phyloP scores from a whole-genome alignment of 1,140 invertebrate genomes.

The Platorchestia sp. region DNA sequence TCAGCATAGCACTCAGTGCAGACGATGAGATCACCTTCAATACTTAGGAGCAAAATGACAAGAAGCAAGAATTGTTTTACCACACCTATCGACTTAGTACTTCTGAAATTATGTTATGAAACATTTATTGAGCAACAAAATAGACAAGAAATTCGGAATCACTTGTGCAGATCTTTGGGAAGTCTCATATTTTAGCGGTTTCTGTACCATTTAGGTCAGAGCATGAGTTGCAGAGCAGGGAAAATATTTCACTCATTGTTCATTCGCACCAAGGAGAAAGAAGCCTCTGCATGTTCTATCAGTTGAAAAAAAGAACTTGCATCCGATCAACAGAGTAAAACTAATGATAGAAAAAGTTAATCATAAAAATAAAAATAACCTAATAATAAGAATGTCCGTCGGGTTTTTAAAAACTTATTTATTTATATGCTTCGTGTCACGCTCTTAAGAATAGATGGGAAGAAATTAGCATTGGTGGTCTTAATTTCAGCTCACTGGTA shows the following conservation, averaged over 20 bases:
- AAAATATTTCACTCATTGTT: background rate
- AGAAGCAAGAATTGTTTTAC: background rate
- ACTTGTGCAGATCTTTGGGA: background rate
- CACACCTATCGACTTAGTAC: background rate
- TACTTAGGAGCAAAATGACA: background rate
- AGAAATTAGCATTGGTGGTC: too few relatives aligned
- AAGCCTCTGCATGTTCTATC: background rate
- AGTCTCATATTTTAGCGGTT: background rate
- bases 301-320: background rate
- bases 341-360: background rate
- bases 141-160: background rate
- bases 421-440: too few relatives aligned
- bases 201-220: background rate
- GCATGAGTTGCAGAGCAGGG: background rate
- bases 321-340: background rate
- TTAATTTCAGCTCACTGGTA: too few relatives aligned
- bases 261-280: background rate
- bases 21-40: background rate
- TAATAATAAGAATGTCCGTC: too few relatives aligned
- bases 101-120: background rate
- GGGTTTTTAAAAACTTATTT: too few relatives aligned
- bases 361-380: too few relatives aligned
- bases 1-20: background rate
- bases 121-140: background rate
- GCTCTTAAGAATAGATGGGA: too few relatives aligned